Conservation (phyloP, 2,797 vertebrate species). For the Falco novaeseelandiae region DNA sequence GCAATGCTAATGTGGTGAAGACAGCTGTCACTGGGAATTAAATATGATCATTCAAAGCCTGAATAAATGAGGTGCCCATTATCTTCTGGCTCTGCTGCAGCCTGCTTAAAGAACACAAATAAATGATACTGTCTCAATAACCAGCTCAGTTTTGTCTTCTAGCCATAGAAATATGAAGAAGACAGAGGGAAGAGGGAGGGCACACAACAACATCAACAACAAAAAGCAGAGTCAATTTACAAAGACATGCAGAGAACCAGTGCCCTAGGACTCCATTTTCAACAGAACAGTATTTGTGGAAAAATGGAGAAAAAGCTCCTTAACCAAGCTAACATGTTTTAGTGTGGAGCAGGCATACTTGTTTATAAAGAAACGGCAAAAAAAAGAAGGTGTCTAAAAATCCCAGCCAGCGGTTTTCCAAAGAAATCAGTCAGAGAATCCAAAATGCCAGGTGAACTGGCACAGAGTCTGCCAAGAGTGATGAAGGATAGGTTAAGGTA, state of each 20-base stretch:
- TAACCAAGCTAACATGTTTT: constrained; percentile 40
- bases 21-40: constrained; percentile 85
- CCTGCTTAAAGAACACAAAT: constrained; percentile 82
- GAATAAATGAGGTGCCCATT: constrained; percentile 85
- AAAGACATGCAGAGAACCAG: constrained; percentile 46
- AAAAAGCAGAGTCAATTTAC: constrained; percentile 72
- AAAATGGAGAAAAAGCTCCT: constrained; percentile 53
- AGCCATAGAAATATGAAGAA: constrained; percentile 76
- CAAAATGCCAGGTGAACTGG: neutral
- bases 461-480: neutral
- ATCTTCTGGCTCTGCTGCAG: constrained; percentile 83
- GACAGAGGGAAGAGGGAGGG: constrained; percentile 63
- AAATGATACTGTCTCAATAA: constrained; percentile 81
- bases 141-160: constrained; percentile 79
- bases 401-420: neutral
- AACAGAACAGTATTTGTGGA: constrained; percentile 36
- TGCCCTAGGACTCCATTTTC: constrained; percentile 59
- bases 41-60: constrained; percentile 84
- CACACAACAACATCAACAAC: constrained; percentile 56
- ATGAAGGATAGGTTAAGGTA: neutral
- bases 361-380: neutral
- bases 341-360: neutral
- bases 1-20: constrained; percentile 84
- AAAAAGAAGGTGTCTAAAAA: neutral
- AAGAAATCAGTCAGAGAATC: neutral